Conservation (phyloP, 1,140 invertebrate genomes). For the Aradophagus sp. region DNA sequence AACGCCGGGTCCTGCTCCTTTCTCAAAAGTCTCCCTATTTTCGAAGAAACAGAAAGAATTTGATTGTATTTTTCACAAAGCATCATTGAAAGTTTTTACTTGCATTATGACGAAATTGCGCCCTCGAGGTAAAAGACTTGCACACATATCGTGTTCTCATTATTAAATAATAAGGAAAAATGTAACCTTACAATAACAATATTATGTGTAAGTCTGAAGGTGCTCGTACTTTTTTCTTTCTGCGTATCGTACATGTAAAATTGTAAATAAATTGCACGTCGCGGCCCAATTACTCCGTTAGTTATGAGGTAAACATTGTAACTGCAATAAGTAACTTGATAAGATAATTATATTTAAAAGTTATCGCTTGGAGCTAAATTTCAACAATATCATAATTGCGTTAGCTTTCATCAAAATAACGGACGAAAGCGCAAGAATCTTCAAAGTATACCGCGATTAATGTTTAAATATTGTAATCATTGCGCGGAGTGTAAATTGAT, state of each 20-base stretch:
- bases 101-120: too few species aligned
- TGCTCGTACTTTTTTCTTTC: constrained; percentile 7
- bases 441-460: constrained; percentile 18
- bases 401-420: constrained; percentile 16
- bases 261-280: constrained; percentile 18
- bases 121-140: constrained; percentile 18
- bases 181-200: constrained; percentile 31
- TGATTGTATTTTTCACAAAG: too few species aligned
- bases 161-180: constrained; percentile 37
- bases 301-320: constrained; percentile 22
- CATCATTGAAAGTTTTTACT: too few species aligned
- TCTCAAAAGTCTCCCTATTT: constrained; percentile 42
- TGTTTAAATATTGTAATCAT: constrained; percentile 29
- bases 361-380: constrained; percentile 24
- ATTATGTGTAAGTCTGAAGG: not conserved
- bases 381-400: constrained; percentile 24
- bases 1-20: constrained; percentile 48
- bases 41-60: too few species aligned
- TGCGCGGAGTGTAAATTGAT: constrained; percentile 34
- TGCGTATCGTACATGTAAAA: constrained; percentile 24
- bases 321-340: constrained; percentile 22
- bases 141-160: constrained; percentile 14
- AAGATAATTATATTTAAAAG: constrained; percentile 35
- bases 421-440: constrained; percentile 14
- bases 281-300: constrained; percentile 31